Evolutionary conservation across 2,113 vertebrate species (phyloP).

Genomic region (Pteropus alecto): DNA sequence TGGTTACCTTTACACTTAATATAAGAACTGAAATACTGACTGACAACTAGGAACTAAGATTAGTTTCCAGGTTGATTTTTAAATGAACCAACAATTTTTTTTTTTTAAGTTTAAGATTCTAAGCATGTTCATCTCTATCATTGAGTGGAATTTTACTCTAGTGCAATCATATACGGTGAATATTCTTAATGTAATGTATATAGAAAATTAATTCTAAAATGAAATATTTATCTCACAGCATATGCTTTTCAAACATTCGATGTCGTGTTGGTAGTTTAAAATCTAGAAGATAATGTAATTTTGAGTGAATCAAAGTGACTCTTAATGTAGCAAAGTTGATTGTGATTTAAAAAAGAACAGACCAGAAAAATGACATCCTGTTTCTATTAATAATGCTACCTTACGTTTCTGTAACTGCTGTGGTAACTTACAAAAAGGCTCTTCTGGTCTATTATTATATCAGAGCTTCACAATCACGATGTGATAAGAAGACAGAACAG

Average conservation of each 20-base stretch:
- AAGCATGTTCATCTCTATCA: background rate
- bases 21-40: slow-evolving; percentile 9
- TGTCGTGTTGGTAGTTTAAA: background rate
- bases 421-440: background rate
- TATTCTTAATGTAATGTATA: background rate
- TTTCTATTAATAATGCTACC: background rate
- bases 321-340: background rate
- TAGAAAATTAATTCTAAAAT: slow-evolving; percentile 33
- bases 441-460: background rate
- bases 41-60: background rate
- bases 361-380: background rate
- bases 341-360: background rate
- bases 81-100: slow-evolving; percentile 12
- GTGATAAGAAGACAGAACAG: background rate
- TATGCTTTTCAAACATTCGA: slow-evolving; percentile 23
- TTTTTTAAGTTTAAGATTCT: background rate
- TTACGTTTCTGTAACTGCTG: background rate
- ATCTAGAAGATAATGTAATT: slow-evolving; percentile 8
- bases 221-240: slow-evolving; percentile 3
- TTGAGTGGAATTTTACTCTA: background rate
- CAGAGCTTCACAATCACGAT: background rate
- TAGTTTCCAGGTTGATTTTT: background rate
- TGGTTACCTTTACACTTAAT: slow-evolving; percentile 13
- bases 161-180: background rate
- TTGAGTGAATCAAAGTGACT: background rate